Conservation (phyloP, 2,797 vertebrate species). For the Onychomys torridus region DNA sequence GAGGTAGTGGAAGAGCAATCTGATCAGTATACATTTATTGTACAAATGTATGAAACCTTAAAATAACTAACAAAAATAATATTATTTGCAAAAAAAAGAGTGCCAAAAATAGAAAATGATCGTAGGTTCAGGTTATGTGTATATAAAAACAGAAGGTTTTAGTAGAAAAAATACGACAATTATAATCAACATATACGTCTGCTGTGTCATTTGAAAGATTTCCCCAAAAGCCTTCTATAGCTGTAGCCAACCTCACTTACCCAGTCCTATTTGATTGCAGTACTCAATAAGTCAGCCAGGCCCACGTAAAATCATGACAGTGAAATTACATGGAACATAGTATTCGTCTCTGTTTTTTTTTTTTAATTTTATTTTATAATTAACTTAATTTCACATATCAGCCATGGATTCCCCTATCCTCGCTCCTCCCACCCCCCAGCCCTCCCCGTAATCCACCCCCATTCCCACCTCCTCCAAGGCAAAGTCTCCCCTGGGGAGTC, state of each 20-base stretch:
- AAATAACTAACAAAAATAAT: not conserved
- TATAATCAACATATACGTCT: not conserved
- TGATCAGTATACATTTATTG: not conserved
- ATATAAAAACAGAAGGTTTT: not conserved
- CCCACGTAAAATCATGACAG: not conserved
- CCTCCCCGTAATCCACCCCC: no score
- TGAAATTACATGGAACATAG: not conserved
- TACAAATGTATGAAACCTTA: not conserved
- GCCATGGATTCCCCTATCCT: no score
- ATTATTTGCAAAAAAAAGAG: not conserved
- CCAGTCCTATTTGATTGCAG: not conserved
- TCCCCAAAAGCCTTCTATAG: not conserved
- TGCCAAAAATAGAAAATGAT: not conserved
- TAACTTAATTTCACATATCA: no score
- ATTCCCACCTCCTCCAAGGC: no score
- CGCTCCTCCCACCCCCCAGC: no score
- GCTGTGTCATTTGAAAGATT: not conserved
- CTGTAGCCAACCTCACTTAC: not conserved
- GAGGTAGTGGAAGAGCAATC: not conserved
- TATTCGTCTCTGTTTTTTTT: not conserved
- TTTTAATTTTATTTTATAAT: not conserved
- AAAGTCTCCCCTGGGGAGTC: no score
- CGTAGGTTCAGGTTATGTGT: not conserved
- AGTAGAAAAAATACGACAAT: rapidly evolving
- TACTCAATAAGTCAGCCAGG: not conserved